Percentiles rank a stretch among this genome's conserved stretches.
Evolutionary conservation across 2,888 invertebrate genomes (phyloP).

Genomic region (Sesia bembeciformis): DNA sequence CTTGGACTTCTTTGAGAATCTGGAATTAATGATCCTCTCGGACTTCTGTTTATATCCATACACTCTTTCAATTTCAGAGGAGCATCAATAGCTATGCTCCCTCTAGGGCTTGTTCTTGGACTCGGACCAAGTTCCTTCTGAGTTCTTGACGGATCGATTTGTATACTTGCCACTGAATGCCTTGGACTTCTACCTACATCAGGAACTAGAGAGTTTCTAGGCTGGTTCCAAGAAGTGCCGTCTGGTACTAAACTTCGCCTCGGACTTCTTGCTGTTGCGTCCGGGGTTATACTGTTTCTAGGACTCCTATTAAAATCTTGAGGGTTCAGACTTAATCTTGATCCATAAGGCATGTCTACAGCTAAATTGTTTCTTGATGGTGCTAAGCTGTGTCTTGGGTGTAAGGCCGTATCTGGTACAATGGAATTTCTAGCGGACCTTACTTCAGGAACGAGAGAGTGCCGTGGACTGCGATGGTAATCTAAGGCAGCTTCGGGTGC

Average conservation of each 20-base stretch:
- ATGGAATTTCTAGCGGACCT: conserved; percentile 78
- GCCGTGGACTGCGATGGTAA: conserved; percentile 72
- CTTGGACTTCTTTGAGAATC: conserved; percentile 75
- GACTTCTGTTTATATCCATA: conserved; percentile 59
- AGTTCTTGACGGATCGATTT: conserved; percentile 52
- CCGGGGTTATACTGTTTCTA: conserved; percentile 64
- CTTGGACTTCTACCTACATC: conserved; percentile 76
- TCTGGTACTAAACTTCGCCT: conserved; percentile 77
- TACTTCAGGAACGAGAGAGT: conserved; percentile 70
- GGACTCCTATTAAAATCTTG: conserved; percentile 71
- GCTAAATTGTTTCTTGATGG: conserved; percentile 77
- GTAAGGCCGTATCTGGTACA: conserved; percentile 73
- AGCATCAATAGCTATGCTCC: conserved; percentile 64
- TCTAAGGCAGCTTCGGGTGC: conserved; percentile 72
- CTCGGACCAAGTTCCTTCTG: conserved; percentile 68
- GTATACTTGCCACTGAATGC: conserved; percentile 69
- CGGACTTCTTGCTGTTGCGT: conserved; percentile 69
- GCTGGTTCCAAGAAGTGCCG: conserved; percentile 69
- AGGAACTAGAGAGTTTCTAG: conserved; percentile 75
- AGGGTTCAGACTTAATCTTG: conserved; percentile 72
- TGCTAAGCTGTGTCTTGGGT: conserved; percentile 68
- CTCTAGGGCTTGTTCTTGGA: conserved; percentile 74
- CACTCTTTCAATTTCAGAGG: conserved; percentile 61
- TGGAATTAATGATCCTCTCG: conserved; percentile 76
- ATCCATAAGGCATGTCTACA: conserved; percentile 72